A percentile compares a stretch with the other conserved stretches of the same genome.
Evolutionary conservation across 2,888 invertebrate genomes (phyloP).

Genomic region (Volucella bombylans): DNA sequence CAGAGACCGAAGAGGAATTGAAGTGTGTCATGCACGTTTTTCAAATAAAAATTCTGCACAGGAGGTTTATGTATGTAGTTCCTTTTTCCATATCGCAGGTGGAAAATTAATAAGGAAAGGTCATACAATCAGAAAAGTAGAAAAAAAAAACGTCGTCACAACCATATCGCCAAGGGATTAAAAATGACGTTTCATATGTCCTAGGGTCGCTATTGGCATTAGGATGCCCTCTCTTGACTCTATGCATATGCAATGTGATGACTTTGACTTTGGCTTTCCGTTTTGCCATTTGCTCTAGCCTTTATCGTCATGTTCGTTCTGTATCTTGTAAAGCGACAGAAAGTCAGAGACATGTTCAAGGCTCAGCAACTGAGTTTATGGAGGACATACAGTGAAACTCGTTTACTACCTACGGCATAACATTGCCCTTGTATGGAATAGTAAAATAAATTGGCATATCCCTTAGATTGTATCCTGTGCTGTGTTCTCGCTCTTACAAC

Average conservation of each 20-base stretch:
- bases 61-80: background rate
- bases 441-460: slow-evolving; percentile 74
- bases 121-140: slow-evolving; percentile 35
- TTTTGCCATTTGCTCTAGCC: background rate
- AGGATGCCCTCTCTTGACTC: slow-evolving; percentile 8
- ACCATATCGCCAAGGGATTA: slow-evolving; percentile 30
- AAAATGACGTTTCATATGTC: slow-evolving; percentile 45
- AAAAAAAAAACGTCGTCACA: slow-evolving; percentile 22
- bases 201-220: background rate
- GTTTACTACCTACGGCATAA: background rate
- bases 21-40: slow-evolving; percentile 74
- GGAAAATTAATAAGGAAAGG: slow-evolving; percentile 60
- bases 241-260: slow-evolving; percentile 45
- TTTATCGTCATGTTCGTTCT: background rate
- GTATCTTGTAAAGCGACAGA: background rate
- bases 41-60: slow-evolving; percentile 29
- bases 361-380: slow-evolving; percentile 26
- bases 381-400: too few species aligned
- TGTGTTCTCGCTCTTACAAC: slow-evolving; percentile 57
- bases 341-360: slow-evolving; percentile 42
- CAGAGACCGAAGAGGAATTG: slow-evolving; percentile 50
- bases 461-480: slow-evolving; percentile 26
- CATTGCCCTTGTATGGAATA: slow-evolving; percentile 65
- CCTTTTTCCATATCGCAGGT: background rate
- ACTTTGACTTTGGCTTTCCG: slow-evolving; percentile 25